phyloP scores from a whole-genome alignment of 1,140 invertebrate species.

The Mactra quadrangularis region DNA sequence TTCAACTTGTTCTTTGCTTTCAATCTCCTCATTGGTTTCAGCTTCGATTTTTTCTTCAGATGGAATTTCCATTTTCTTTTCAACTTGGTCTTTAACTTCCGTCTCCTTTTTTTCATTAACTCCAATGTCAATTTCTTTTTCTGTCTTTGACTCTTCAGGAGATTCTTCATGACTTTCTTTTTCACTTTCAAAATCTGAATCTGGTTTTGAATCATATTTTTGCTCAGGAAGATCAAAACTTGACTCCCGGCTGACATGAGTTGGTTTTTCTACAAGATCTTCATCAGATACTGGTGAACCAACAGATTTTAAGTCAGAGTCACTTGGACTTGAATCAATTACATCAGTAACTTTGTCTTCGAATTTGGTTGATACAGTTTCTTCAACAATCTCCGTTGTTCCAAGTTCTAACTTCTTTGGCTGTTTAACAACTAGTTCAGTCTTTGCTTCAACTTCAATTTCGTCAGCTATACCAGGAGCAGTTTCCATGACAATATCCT shows the following conservation, averaged over 20 bases:
- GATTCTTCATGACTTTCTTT: slow-evolving; percentile 49
- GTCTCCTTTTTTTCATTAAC: slow-evolving; percentile 24
- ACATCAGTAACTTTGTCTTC: slow-evolving; percentile 23
- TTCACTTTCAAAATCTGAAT: not conserved
- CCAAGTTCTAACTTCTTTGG: slow-evolving; percentile 55
- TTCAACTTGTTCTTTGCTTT: too few species aligned
- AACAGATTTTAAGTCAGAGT: not conserved
- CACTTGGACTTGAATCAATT: too few species aligned
- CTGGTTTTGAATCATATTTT: slow-evolving; percentile 4
- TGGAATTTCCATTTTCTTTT: too few species aligned
- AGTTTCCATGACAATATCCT: not conserved
- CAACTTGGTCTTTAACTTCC: not conserved
- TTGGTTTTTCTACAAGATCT: slow-evolving; percentile 61
- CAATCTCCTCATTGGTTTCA: too few species aligned
- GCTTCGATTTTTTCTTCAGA: too few species aligned
- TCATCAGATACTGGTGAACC: slow-evolving; percentile 53
- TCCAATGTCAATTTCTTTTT: slow-evolving; percentile 66
- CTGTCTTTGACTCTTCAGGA: slow-evolving; percentile 64
- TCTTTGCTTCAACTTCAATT: slow-evolving; percentile 51
- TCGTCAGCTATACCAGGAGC: not conserved
- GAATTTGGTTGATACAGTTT: not conserved
- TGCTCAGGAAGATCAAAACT: slow-evolving; percentile 30
- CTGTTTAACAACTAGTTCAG: slow-evolving; percentile 58
- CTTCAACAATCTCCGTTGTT: slow-evolving; percentile 1
- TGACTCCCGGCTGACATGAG: slow-evolving; percentile 45